A percentile compares a stretch with the other conserved stretches of the same genome.
Evolutionary conservation across 2,113 vertebrate genomes (phyloP).

Genomic region (Psephotus haematonotus): DNA sequence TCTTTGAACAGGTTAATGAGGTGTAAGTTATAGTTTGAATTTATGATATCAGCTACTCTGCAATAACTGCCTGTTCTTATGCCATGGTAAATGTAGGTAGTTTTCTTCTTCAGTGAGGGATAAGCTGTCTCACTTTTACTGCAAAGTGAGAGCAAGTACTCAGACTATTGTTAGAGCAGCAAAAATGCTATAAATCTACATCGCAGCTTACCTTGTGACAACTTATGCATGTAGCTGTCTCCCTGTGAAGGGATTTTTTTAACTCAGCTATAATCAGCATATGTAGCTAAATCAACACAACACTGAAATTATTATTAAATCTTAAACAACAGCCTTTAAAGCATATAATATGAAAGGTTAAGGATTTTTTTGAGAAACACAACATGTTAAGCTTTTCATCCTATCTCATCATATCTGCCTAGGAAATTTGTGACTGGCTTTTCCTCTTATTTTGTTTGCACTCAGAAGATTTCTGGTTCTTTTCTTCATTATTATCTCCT

Average conservation of each 20-base stretch:
- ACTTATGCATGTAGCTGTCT: neutral
- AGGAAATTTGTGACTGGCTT: neutral
- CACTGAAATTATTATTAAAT: neutral
- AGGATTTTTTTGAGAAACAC: neutral
- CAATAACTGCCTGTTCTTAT: neutral
- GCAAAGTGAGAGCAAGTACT: neutral
- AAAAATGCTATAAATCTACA: slow-evolving; percentile 5
- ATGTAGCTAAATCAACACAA: neutral
- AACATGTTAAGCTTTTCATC: neutral
- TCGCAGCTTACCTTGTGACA: neutral
- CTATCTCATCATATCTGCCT: neutral
- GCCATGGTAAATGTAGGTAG: neutral
- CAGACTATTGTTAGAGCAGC: neutral
- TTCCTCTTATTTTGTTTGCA: neutral
- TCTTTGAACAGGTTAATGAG: slow-evolving; percentile 40
- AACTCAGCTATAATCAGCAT: neutral
- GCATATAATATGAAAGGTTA: neutral
- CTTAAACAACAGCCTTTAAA: neutral
- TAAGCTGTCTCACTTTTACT: neutral
- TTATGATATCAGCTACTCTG: neutral
- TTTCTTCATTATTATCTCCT: neutral
- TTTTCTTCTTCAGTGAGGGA: neutral
- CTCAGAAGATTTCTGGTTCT: neutral
- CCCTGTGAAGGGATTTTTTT: neutral
- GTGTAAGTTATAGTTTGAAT: slow-evolving; percentile 19